Evolutionary conservation across 1,140 invertebrate species (phyloP).

Genomic region (Babylonia areolata): DNA sequence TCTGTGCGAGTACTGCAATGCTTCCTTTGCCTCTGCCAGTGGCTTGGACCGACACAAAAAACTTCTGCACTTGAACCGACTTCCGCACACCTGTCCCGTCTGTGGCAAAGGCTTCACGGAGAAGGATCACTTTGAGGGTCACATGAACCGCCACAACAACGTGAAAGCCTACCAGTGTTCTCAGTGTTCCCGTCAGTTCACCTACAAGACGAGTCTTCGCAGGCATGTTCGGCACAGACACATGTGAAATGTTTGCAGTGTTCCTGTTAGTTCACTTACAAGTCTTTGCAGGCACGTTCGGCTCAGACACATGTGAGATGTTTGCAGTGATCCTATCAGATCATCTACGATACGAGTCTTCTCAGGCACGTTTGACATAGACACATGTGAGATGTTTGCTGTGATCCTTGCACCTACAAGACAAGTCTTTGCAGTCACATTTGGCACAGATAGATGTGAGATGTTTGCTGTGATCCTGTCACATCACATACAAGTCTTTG

Average conservation of each 20-base stretch:
- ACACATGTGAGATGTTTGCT: too few relatives aligned
- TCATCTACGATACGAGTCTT: constrained; percentile 18
- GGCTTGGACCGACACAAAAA: background rate
- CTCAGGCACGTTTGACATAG: background rate
- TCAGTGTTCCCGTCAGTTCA: background rate
- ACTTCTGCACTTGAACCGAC: background rate
- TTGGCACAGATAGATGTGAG: too few relatives aligned
- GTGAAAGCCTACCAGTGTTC: background rate
- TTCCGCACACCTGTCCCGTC: background rate
- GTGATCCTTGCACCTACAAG: too few relatives aligned
- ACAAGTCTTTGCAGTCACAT: too few relatives aligned
- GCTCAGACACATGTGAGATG: too few relatives aligned
- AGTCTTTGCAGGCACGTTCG: too few relatives aligned
- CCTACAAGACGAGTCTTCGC: constrained; percentile 15
- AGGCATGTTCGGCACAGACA: background rate
- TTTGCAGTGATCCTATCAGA: background rate
- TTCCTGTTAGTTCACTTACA: too few relatives aligned
- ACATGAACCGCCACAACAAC: background rate
- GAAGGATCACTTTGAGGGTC: background rate
- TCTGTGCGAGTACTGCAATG: constrained; percentile 2
- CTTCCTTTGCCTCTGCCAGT: background rate
- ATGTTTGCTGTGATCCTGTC: background rate
- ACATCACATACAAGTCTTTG: constrained; percentile 13
- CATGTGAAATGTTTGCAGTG: too few relatives aligned
- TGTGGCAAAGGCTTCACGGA: background rate